These are phyloP conservation scores for Tachyglossus aculeatus DNA, from an alignment of 2,797 vertebrate genomes.

Conservation along the genomic window DNA sequence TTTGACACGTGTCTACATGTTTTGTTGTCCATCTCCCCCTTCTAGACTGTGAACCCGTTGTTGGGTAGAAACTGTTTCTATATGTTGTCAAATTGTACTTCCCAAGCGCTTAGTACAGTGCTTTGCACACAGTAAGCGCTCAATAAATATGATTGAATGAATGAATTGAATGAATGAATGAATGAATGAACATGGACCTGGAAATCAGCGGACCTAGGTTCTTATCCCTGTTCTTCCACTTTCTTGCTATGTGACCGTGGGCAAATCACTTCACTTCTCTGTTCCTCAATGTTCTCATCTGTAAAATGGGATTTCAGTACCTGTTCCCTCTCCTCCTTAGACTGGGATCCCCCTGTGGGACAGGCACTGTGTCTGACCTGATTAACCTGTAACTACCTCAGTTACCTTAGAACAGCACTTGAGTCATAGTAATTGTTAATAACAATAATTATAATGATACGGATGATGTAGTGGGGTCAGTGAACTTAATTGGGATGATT, in stretches of 20 bases:
- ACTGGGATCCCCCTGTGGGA: background rate
- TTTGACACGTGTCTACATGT: too few species aligned
- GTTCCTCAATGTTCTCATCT: too few species aligned
- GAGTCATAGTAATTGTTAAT: background rate
- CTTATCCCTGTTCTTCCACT: too few species aligned
- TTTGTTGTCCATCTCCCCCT: background rate
- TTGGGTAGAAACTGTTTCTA: background rate
- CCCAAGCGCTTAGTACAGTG: too few species aligned
- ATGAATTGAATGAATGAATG: background rate
- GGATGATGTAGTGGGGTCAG: too few species aligned
- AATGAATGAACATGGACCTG: background rate
- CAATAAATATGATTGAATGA: background rate
- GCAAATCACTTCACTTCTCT: too few species aligned
- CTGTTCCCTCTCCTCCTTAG: background rate
- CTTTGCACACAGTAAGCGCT: background rate
- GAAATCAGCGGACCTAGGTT: too few species aligned
- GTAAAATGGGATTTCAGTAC: background rate
- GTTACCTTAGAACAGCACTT: background rate
- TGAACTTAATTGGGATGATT: too few species aligned
- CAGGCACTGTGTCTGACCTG: background rate
- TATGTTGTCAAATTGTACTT: background rate
- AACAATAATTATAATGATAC: too few species aligned
- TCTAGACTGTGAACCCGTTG: background rate
- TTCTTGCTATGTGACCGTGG: too few species aligned
- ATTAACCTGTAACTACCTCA: background rate